Conservation (phyloP, 2,797 vertebrate species). For the Ambastaia sidthimunki region DNA sequence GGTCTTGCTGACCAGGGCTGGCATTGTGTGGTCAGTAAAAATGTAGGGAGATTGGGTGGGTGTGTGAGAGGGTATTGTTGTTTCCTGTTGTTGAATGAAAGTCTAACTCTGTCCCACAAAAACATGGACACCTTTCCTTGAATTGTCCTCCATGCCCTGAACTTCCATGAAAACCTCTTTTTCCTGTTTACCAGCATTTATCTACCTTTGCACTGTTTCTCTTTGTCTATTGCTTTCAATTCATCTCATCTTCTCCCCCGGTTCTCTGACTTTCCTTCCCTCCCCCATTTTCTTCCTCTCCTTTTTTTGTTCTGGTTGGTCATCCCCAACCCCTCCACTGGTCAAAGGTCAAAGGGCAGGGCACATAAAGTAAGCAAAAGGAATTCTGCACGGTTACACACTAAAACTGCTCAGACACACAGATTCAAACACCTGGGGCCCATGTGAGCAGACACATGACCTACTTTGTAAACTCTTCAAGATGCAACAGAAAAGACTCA, state of each 20-base stretch:
- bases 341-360: conserved; percentile 73
- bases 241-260: conserved; percentile 23
- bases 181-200: conserved; percentile 33
- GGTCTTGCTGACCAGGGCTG: neutral
- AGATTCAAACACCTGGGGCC: conserved; percentile 22
- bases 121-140: conserved; percentile 30
- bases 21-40: neutral
- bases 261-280: conserved; percentile 59
- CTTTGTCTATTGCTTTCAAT: neutral
- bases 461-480: conserved; percentile 8
- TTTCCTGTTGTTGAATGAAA: conserved; percentile 15
- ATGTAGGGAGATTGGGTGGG: neutral
- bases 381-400: conserved; percentile 68
- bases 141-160: conserved; percentile 21
- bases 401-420: conserved; percentile 35
- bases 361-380: conserved; percentile 69
- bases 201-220: conserved; percentile 1
- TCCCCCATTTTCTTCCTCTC: conserved; percentile 43
- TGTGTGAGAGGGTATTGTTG: neutral
- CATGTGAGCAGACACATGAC: conserved; percentile 18
- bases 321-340: conserved; percentile 68
- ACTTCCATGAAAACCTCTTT: neutral
- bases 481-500: neutral
- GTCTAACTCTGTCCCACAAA: conserved; percentile 7
- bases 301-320: conserved; percentile 63